Conservation (phyloP, 2,888 invertebrate species). For the Tachina lurida region DNA sequence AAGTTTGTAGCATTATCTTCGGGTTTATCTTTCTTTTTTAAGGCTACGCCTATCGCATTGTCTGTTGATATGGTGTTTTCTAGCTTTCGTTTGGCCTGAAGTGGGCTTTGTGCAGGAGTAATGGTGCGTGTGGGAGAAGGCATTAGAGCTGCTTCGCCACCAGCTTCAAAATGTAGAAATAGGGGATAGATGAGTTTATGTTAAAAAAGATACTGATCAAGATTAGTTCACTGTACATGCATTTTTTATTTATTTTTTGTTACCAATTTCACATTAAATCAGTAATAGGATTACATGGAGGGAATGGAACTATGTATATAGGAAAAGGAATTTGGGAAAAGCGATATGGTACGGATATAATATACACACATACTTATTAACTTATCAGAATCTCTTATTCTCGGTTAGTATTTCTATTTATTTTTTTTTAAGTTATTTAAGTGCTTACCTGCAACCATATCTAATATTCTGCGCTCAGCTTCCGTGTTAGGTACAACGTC, state of each 20-base stretch:
- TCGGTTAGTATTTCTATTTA: background rate
- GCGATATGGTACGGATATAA: conserved; percentile 36
- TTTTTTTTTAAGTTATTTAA: background rate
- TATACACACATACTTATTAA: conserved; percentile 4
- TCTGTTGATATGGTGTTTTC: conserved; percentile 90
- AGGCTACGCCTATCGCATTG: conserved; percentile 84
- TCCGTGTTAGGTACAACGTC: conserved; percentile 88
- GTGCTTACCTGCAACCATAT: conserved; percentile 86
- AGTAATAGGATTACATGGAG: background rate
- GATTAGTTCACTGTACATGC: conserved; percentile 76
- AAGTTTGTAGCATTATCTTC: conserved; percentile 75
- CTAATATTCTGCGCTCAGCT: conserved; percentile 88
- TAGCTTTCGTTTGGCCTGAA: conserved; percentile 89
- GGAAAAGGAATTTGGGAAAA: conserved; percentile 63
- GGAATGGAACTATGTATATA: conserved; percentile 24
- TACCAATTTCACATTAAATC: conserved; percentile 9
- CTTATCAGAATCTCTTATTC: background rate
- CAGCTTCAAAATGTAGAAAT: conserved; percentile 77
- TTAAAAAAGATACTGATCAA: conserved; percentile 74
- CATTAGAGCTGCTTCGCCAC: conserved; percentile 84
- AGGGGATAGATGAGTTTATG: conserved; percentile 68
- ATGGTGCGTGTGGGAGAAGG: conserved; percentile 86
- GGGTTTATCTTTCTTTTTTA: conserved; percentile 88
- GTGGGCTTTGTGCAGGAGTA: conserved; percentile 82
- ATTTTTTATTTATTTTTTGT: background rate